Base-by-base conservation (phyloP, 2,113 vertebrate genomes). In the Phrynosoma platyrhinos region DNA sequence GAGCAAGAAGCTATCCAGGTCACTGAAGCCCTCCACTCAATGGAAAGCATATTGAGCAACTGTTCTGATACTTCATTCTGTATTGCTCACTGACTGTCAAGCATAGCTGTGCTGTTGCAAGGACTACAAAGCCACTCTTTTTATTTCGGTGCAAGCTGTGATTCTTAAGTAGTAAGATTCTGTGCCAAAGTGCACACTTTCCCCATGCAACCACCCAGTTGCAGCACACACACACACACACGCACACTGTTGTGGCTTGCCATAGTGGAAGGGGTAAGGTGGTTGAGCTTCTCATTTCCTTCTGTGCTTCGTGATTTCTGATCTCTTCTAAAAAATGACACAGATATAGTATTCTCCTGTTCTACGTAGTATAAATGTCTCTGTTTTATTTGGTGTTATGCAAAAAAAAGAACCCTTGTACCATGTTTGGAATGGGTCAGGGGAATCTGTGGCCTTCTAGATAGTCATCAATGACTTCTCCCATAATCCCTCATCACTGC, bases 251-350 rank as follows among this genome's bases (percentile, higher is more conserved):
- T n/a, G n/a, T 84, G 30, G n/a, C 32, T 72, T 84, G 55, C 14
- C 32, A n/a, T 76, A 55, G 14, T 32, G 74, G 3, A 64, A 42
- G 36, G 21, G n/a, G 40, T 83, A 30, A 12, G n/a, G 40, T 13
- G 4, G 23, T 36, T 16, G 21, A 42, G 2, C 25, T 85, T 42
- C 32, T 18, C 16, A 27, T 32, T 64, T 2, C 83, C 40, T 84
- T 74, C 30, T 76, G 87, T 74, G 82, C 53, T n/a, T 83, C 30
- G 30, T 82, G 14, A 88, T 93, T 90, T 1, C 0, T 92, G 91
- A 83, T 86, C 1, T 5, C 27, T 23, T 25, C 2, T 42, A 14
- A 32, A 6, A 30, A 30, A 5, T 10, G 27, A 5, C 53, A 2
- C 40, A 77, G 23, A 10, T 58, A 52, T 79, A 68, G 53, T 91